phyloP scores from a whole-genome alignment of 2,113 vertebrate species.

The Myrmophylax atrothorax region DNA sequence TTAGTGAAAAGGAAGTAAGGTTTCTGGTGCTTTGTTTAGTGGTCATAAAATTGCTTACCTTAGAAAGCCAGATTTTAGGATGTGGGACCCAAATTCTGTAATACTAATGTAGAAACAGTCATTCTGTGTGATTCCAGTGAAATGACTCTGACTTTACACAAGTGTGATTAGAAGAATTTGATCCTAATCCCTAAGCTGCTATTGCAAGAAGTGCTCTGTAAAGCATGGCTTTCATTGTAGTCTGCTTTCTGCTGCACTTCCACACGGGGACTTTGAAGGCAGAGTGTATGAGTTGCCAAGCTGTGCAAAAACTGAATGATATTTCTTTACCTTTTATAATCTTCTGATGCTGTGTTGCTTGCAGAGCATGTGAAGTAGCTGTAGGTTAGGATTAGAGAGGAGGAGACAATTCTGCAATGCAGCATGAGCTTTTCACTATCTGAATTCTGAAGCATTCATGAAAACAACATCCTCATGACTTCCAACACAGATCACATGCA shows the following conservation, averaged over 20 bases:
- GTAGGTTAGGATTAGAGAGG: slow-evolving; percentile 66
- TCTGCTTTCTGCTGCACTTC: slow-evolving; percentile 29
- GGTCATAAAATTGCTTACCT: slow-evolving; percentile 14
- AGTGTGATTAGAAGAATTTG: slow-evolving; percentile 48
- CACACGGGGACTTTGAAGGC: slow-evolving; percentile 10
- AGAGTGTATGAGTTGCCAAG: slow-evolving; percentile 35
- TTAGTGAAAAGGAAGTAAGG: not conserved
- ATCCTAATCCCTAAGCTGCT: slow-evolving; percentile 58
- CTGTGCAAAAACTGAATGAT: slow-evolving; percentile 49
- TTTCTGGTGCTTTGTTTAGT: not conserved
- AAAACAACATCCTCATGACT: slow-evolving; percentile 76
- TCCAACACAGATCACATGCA: slow-evolving; percentile 80
- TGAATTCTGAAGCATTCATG: slow-evolving; percentile 75
- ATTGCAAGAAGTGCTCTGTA: slow-evolving; percentile 52
- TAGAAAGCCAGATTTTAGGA: not conserved
- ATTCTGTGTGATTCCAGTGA: not conserved
- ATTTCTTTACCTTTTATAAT: slow-evolving; percentile 55
- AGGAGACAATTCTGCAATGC: slow-evolving; percentile 68
- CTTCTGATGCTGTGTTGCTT: slow-evolving; percentile 62
- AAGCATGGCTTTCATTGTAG: slow-evolving; percentile 45
- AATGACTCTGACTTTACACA: slow-evolving; percentile 33
- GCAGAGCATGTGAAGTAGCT: slow-evolving; percentile 64
- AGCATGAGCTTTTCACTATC: slow-evolving; percentile 61
- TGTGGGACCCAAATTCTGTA: not conserved
- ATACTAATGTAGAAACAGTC: not conserved